A percentile compares a stretch with the other conserved stretches of the same genome.
Evolutionary conservation across 1,140 invertebrate species (phyloP).

Genomic region (Latrodectus geometricus): DNA sequence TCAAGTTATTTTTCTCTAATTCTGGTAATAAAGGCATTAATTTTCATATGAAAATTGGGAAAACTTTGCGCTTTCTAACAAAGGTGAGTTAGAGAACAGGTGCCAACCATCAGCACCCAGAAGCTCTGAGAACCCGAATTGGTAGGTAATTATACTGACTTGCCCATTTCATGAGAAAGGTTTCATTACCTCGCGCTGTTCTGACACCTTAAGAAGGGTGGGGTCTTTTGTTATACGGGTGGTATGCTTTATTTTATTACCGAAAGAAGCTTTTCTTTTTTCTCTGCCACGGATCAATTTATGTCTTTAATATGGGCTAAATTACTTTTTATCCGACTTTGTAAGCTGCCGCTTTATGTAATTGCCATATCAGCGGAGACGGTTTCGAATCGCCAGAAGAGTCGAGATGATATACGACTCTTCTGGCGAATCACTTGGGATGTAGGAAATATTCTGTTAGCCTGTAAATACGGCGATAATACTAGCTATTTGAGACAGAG

Average conservation of each 20-base stretch:
- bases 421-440: not conserved
- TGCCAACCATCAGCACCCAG: not conserved
- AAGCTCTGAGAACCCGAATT: not conserved
- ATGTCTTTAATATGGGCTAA: conserved; percentile 4
- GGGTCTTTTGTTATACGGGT: conserved; percentile 2
- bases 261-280: conserved; percentile 9
- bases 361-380: conserved; percentile 1
- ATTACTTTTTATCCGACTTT: conserved; percentile 15
- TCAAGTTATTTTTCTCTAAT: no score
- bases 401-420: not conserved
- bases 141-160: not conserved
- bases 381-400: not conserved
- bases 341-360: conserved; percentile 8
- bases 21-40: no score
- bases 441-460: not conserved
- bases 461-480: conserved; percentile 22
- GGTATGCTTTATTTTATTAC: not conserved
- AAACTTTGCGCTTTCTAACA: no score
- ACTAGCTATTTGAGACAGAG: not conserved
- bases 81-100: no score
- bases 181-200: not conserved
- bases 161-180: not conserved
- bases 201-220: conserved; percentile 2
- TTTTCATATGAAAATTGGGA: no score
- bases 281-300: conserved; percentile 18